Evolutionary conservation across 2,113 vertebrate genomes (phyloP).

Genomic region (Peromyscus californicus): DNA sequence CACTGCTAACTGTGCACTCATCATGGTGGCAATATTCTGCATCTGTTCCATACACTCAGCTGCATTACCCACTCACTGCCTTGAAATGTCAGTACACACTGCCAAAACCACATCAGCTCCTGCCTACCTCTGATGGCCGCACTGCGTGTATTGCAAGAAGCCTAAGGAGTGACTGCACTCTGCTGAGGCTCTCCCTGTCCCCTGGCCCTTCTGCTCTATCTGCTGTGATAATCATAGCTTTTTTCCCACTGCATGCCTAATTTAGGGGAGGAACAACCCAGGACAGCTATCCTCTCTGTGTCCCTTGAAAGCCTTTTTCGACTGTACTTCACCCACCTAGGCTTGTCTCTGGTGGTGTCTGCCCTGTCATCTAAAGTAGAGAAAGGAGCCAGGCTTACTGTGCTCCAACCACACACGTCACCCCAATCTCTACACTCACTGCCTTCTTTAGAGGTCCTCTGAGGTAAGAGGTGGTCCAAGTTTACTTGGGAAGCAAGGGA

Average conservation of each 20-base stretch:
- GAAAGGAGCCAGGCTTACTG: neutral
- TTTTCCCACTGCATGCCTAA: constrained; percentile 62
- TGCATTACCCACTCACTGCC: neutral
- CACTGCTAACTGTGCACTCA: neutral
- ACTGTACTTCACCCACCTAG: neutral
- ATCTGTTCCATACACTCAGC: neutral
- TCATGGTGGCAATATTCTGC: neutral
- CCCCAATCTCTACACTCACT: neutral
- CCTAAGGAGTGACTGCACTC: neutral
- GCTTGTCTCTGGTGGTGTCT: neutral
- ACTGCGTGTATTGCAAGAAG: neutral
- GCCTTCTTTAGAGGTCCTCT: neutral
- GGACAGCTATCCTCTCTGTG: neutral
- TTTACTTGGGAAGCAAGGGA: neutral
- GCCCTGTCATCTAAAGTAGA: neutral
- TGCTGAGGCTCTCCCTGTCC: neutral
- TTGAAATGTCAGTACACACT: neutral
- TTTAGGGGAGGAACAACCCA: neutral
- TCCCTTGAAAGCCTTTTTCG: neutral
- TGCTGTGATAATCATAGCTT: constrained; percentile 64
- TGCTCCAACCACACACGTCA: accelerated
- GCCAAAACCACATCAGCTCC: neutral
- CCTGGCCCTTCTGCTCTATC: constrained; percentile 14
- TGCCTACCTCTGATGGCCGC: neutral
- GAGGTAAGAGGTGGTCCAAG: neutral